Conservation (phyloP, 2,113 vertebrate genomes). For the Dromiciops gliroides region DNA sequence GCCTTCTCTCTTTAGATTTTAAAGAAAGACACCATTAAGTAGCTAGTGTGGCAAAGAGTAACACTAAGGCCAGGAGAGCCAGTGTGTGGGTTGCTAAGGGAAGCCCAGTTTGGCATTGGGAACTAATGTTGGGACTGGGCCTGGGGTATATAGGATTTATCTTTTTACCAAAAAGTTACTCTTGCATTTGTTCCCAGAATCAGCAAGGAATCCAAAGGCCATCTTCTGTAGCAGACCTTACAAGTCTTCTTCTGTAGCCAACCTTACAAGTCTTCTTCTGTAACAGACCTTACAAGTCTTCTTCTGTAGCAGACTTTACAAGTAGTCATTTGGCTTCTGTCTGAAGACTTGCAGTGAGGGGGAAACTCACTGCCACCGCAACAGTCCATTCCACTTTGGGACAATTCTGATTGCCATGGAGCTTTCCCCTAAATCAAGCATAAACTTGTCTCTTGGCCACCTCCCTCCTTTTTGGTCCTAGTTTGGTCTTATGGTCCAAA, state of each 20-base stretch:
- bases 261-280: neutral
- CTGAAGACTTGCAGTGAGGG: neutral
- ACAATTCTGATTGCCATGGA: neutral
- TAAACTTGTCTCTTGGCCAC: neutral
- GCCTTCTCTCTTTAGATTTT: neutral
- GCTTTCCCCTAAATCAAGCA: neutral
- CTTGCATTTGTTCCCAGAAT: neutral
- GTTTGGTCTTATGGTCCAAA: neutral
- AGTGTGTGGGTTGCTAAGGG: neutral
- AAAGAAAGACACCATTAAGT: neutral
- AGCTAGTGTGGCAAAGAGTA: neutral
- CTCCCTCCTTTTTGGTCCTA: neutral
- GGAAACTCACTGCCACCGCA: neutral
- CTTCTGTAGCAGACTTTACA: neutral
- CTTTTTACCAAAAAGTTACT: neutral
- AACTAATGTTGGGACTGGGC: neutral
- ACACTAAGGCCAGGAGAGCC: too few relatives aligned
- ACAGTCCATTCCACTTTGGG: neutral
- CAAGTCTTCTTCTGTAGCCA: too few relatives aligned
- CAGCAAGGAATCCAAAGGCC: neutral
- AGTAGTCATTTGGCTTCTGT: neutral
- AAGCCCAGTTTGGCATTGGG: neutral
- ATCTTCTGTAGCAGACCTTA: neutral
- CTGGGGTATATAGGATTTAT: neutral
- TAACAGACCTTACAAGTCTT: neutral